phyloP scores from a whole-genome alignment of 2,797 vertebrate genomes.

The Gymnothorax javanicus region DNA sequence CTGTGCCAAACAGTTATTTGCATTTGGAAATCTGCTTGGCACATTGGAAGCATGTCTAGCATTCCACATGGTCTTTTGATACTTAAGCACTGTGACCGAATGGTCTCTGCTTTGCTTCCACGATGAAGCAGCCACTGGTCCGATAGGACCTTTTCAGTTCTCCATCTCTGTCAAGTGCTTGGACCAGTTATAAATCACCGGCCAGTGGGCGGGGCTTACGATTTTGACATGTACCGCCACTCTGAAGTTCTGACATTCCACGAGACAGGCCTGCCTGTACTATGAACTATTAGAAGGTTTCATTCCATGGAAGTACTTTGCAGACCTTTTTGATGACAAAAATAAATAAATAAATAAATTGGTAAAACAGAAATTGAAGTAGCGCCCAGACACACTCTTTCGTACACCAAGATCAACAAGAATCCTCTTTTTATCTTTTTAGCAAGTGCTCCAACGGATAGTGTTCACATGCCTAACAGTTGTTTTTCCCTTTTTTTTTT shows the following conservation, averaged over 20 bases:
- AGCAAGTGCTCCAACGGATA: constrained; percentile 46
- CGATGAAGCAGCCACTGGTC: constrained; percentile 74
- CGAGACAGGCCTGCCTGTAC: background rate
- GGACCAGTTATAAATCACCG: constrained; percentile 83
- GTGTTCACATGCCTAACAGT: constrained; percentile 55
- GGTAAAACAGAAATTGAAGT: background rate
- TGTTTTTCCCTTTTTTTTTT: constrained; percentile 38
- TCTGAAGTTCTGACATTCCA: constrained; percentile 18
- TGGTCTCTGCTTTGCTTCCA: constrained; percentile 72
- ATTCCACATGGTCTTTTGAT: constrained; percentile 72
- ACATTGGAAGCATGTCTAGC: constrained; percentile 70
- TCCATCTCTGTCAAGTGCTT: constrained; percentile 61
- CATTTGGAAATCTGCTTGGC: constrained; percentile 70
- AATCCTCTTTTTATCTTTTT: constrained; percentile 22
- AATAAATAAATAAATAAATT: background rate
- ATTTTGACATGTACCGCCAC: constrained; percentile 65
- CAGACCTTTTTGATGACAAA: background rate
- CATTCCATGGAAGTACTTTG: background rate
- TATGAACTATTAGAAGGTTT: background rate
- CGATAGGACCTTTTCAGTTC: constrained; percentile 78
- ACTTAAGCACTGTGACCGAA: constrained; percentile 69
- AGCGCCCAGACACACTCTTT: constrained; percentile 5
- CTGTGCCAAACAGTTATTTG: constrained; percentile 55
- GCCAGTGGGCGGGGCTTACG: constrained; percentile 70
- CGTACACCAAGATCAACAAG: background rate